Percentiles rank a stretch among this genome's conserved stretches.
Evolutionary conservation across 2,113 vertebrate genomes (phyloP).

Genomic region (Vulpes lagopus): DNA sequence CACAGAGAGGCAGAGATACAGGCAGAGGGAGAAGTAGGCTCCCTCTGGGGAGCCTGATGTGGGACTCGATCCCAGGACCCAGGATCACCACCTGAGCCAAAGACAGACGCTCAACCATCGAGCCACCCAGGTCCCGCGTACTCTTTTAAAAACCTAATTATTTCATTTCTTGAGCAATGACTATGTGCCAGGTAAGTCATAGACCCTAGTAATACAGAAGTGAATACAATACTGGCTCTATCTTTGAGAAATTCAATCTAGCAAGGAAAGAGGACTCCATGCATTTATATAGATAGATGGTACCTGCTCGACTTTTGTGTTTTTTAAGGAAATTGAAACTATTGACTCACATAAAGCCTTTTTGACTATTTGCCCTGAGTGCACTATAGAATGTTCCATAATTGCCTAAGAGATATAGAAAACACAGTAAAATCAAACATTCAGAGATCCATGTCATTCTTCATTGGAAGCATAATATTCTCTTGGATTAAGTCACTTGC

Average conservation of each 20-base stretch:
- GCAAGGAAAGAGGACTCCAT: neutral
- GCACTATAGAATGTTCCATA: neutral
- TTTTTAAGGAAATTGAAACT: neutral
- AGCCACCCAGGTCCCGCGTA: too few relatives aligned
- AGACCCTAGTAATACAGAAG: neutral
- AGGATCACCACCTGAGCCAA: too few relatives aligned
- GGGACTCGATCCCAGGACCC: too few relatives aligned
- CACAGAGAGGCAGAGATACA: too few relatives aligned
- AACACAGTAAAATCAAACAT: neutral
- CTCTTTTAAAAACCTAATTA: neutral
- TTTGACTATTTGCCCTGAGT: neutral
- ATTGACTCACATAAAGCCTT: neutral
- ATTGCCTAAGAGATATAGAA: neutral
- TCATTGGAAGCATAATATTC: neutral
- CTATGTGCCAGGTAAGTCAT: neutral
- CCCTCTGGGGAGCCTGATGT: too few relatives aligned
- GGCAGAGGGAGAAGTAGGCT: too few relatives aligned
- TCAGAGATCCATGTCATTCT: neutral
- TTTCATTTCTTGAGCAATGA: slow-evolving; percentile 10
- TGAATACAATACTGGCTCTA: neutral
- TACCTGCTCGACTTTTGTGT: neutral
- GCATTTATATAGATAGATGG: neutral
- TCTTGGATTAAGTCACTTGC: neutral
- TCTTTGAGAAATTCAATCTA: neutral
- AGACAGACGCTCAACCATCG: too few relatives aligned